phyloP scores from a whole-genome alignment of 2,113 vertebrate genomes.

The Syngnathus scovelli region DNA sequence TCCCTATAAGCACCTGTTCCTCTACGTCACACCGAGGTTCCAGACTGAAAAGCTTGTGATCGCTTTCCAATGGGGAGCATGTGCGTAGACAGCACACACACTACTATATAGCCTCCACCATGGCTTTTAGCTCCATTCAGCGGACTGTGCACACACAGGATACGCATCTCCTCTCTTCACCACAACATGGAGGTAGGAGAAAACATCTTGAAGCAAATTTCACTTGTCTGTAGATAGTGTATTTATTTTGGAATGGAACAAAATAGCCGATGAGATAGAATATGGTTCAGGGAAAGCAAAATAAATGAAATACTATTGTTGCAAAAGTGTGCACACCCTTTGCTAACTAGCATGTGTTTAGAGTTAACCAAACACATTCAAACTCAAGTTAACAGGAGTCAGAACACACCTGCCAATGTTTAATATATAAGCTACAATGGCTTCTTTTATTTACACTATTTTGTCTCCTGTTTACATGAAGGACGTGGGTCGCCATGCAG shows the following conservation, averaged over 20 bases:
- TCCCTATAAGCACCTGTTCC: constrained; percentile 57
- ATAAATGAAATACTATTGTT: background rate
- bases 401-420: too few relatives aligned
- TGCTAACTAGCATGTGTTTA: too few relatives aligned
- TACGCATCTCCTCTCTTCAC: background rate
- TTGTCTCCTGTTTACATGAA: constrained; percentile 5
- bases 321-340: background rate
- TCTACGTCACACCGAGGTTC: constrained; percentile 37
- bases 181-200: constrained; percentile 55
- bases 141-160: background rate
- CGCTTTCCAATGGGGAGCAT: constrained; percentile 52
- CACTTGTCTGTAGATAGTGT: background rate
- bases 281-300: too few relatives aligned
- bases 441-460: background rate
- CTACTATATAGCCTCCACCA: constrained; percentile 30
- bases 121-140: constrained; percentile 12
- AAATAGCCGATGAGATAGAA: background rate
- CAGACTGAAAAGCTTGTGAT: constrained; percentile 62
- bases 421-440: too few relatives aligned
- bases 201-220: background rate
- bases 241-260: background rate
- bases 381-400: too few relatives aligned
- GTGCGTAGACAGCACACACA: constrained; percentile 24
- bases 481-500: constrained; percentile 27
- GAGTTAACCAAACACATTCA: too few relatives aligned